Evolutionary conservation across 2,888 invertebrate genomes (phyloP), one percentile per base, ranked within the genome.

Genomic region (Augochlorella aurata): DNA sequence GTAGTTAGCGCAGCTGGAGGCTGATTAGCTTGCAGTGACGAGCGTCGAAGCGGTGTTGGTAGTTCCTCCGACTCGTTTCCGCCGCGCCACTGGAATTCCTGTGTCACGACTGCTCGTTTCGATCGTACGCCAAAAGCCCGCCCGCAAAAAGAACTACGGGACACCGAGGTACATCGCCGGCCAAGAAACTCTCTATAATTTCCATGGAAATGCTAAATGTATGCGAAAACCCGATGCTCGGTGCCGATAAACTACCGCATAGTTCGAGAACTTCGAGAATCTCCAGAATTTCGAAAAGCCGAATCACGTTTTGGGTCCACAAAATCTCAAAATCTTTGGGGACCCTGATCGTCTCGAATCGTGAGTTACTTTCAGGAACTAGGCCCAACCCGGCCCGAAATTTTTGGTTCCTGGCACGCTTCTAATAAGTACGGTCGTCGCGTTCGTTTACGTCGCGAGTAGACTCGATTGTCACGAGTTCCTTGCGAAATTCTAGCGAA

Each of bases 381-480:
- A n/a, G n/a, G n/a, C n/a, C n/a, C n/a, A 29, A 29, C 29, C 29
- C 29, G n/a, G n/a, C 29, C 29, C 29, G 38, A 38, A 38, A 7
- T 5, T 5, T 38, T 38, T 38, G 38, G 38, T 38, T 7, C 3
- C 38, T 38, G 5, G 38, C 29, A 38, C 5, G 7, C 4, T 38
- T 38, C 38, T 38, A 38, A 7, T 75, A 83, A 75, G 78, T 75
- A 82, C 58, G 44, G 52, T 65, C 18, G 74, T 72, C 74, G 24
- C 72, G 74, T 73, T 74, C 77, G 74, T 74, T 81, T 68, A 72
- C 77, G 63, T 74, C 70, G 77, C 66, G 66, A 72, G 21, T 65
- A 44, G 70, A 24, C 44, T 38, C 50, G 58, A 24, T 76, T 24
- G 14, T 18, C 14, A 12, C 47, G 14, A 0, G 47, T 49, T 12